A percentile compares a stretch with the other conserved stretches of the same genome.
Evolutionary conservation across 2,888 invertebrate genomes (phyloP).

Genomic region (Ellobium chinense): DNA sequence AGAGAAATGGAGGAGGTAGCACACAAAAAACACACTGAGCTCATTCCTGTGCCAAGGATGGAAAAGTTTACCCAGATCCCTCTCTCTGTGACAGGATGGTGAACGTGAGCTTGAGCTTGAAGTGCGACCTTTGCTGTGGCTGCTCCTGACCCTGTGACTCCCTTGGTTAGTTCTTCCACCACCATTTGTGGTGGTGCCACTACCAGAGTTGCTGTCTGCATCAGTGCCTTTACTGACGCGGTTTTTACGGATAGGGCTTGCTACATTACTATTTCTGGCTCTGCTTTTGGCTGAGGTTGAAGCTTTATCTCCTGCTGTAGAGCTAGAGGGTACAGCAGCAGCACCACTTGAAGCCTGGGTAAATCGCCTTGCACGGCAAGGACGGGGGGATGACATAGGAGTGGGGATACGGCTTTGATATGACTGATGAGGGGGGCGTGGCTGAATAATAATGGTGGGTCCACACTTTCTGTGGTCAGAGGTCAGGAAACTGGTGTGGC

Average conservation of each 20-base stretch:
- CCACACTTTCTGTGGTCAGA: background rate
- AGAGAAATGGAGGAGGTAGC: no score
- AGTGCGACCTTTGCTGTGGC: slow-evolving; percentile 9
- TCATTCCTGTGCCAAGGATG: slow-evolving; percentile 21
- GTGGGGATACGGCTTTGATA: slow-evolving; percentile 44
- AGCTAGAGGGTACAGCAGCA: background rate
- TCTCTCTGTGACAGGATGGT: slow-evolving; percentile 23
- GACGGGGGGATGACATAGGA: slow-evolving; percentile 40
- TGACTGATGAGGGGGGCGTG: background rate
- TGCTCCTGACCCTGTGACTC: background rate
- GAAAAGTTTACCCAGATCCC: slow-evolving; percentile 23
- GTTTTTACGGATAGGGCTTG: no score
- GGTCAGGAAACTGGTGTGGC: background rate
- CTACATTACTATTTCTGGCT: no score
- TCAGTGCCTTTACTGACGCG: slow-evolving; percentile 2
- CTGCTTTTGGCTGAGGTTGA: background rate
- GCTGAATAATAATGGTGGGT: background rate
- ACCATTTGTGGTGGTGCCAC: slow-evolving; percentile 11
- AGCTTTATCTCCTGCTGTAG: background rate
- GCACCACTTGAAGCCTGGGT: background rate
- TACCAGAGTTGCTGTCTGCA: background rate
- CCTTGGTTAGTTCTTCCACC: background rate
- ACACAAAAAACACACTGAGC: background rate
- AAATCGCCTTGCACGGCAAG: slow-evolving; percentile 5
- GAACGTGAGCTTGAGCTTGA: slow-evolving; percentile 12